These are phyloP conservation scores for Poeciliopsis paucimaculata DNA, from an alignment of 2,797 vertebrate genomes.

Conservation along the genomic window DNA sequence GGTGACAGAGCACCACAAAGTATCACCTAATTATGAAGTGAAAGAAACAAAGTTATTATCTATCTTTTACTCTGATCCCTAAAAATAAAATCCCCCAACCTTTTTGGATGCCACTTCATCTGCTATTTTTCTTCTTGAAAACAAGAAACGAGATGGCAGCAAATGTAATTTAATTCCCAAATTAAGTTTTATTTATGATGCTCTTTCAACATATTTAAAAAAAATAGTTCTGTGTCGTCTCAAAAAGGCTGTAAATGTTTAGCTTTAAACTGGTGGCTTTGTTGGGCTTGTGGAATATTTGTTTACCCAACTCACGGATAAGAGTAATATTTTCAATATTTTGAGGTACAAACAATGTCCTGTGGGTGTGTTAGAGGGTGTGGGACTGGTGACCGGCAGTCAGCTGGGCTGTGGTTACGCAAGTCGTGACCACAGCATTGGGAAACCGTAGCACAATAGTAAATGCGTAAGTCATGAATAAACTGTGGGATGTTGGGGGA, in stretches of 20 bases:
- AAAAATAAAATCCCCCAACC: not conserved
- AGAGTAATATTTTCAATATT: constrained; percentile 63
- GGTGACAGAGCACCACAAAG: not conserved
- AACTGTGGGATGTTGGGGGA: constrained; percentile 14
- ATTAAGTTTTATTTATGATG: not conserved
- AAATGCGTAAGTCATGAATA: constrained; percentile 27
- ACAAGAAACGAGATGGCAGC: not conserved
- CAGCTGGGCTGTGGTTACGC: constrained; percentile 62
- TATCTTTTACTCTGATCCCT: not conserved
- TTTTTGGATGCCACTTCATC: not conserved
- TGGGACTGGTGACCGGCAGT: constrained; percentile 67
- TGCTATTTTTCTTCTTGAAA: not conserved
- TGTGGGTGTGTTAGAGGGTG: constrained; percentile 49
- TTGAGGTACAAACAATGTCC: constrained; percentile 64
- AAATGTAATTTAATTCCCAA: not conserved
- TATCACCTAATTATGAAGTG: not conserved
- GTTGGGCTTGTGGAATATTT: constrained; percentile 56
- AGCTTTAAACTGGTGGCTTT: constrained; percentile 36
- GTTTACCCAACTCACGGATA: constrained; percentile 51
- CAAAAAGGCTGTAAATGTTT: constrained; percentile 40
- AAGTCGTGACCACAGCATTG: constrained; percentile 48
- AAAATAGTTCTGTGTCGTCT: not conserved
- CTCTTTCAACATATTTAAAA: not conserved
- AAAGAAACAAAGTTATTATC: not conserved
- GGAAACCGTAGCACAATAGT: constrained; percentile 42